A percentile compares a stretch with the other conserved stretches of the same genome.
These are phyloP conservation scores for Pentamera pediparva DNA, from an alignment of 53 echinoderm and acorn worm species.

Conservation along the genomic window DNA sequence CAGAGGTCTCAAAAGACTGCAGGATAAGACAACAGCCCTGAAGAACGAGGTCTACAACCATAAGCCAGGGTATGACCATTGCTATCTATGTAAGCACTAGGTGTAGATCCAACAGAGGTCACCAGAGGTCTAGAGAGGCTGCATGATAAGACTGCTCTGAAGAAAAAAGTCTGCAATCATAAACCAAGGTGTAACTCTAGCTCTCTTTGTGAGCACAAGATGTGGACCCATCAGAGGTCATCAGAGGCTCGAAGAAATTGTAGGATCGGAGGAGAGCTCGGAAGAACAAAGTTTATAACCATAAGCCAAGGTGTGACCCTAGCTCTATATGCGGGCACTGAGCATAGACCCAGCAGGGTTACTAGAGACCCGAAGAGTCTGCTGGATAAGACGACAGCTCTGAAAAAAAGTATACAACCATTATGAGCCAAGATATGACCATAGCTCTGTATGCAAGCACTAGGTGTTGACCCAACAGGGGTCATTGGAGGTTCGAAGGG, in stretches of 20 bases:
- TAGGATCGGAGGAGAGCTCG: too few relatives aligned
- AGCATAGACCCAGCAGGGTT: slow-evolving; percentile 87
- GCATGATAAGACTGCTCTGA: slow-evolving; percentile 74
- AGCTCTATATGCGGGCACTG: slow-evolving; percentile 84
- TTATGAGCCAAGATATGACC: slow-evolving; percentile 20
- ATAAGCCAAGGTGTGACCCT: too few relatives aligned
- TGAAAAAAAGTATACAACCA: slow-evolving; percentile 25
- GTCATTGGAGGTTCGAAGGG: too few relatives aligned
- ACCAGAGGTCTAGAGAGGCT: slow-evolving; percentile 87
- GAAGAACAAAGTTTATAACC: too few relatives aligned
- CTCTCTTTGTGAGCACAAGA: too few relatives aligned
- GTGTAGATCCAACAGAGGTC: slow-evolving; percentile 88
- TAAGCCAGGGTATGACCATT: slow-evolving; percentile 23
- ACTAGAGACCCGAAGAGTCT: slow-evolving; percentile 87
- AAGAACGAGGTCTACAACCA: slow-evolving; percentile 30
- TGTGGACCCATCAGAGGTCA: too few relatives aligned
- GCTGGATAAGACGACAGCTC: slow-evolving; percentile 76
- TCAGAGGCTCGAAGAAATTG: too few relatives aligned
- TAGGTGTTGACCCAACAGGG: too few relatives aligned
- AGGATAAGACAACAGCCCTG: slow-evolving; percentile 83
- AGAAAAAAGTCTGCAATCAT: slow-evolving; percentile 29
- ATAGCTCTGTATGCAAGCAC: too few relatives aligned
- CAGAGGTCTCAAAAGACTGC: slow-evolving; percentile 84
- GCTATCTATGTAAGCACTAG: slow-evolving; percentile 88
- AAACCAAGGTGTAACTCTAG: slow-evolving; percentile 22